These are phyloP conservation scores for Palythoa heliodiscus DNA, from an alignment of 92 coral and sea anemone genomes.

Conservation along the genomic window DNA sequence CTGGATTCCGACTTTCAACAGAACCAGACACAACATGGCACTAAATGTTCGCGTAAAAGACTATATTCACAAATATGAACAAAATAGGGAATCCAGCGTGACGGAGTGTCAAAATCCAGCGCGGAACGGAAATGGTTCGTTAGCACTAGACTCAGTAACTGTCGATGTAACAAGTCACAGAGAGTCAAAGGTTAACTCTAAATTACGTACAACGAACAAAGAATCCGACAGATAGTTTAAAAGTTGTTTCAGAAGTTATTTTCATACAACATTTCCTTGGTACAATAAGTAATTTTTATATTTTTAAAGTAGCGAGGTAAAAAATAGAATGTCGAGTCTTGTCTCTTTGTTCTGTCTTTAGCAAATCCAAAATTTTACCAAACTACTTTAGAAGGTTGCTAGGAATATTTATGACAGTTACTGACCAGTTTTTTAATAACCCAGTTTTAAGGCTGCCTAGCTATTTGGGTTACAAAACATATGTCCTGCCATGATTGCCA, in stretches of 20 bases:
- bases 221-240: not conserved
- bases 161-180: conserved; percentile 3
- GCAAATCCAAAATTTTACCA: too few relatives aligned
- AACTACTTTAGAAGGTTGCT: not conserved
- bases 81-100: not conserved
- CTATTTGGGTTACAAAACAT: not conserved
- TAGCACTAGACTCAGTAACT: not conserved
- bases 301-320: too few relatives aligned
- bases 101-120: not conserved
- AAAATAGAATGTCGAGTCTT: too few relatives aligned
- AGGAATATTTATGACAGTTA: conserved; percentile 5
- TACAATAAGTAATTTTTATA: not conserved
- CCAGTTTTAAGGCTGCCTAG: not conserved
- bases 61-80: not conserved
- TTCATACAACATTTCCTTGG: not conserved
- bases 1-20: conserved; percentile 18
- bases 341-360: too few relatives aligned
- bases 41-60: conserved; percentile 25
- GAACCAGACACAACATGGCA: not conserved
- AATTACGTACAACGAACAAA: not conserved
- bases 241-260: not conserved
- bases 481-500: not conserved
- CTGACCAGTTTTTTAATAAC: not conserved
- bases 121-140: conserved; percentile 8
- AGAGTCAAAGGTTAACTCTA: not conserved